Percentiles rank a stretch among this genome's conserved stretches.
Conservation (phyloP, 2,113 vertebrate species). For the Apeltes quadracus region DNA sequence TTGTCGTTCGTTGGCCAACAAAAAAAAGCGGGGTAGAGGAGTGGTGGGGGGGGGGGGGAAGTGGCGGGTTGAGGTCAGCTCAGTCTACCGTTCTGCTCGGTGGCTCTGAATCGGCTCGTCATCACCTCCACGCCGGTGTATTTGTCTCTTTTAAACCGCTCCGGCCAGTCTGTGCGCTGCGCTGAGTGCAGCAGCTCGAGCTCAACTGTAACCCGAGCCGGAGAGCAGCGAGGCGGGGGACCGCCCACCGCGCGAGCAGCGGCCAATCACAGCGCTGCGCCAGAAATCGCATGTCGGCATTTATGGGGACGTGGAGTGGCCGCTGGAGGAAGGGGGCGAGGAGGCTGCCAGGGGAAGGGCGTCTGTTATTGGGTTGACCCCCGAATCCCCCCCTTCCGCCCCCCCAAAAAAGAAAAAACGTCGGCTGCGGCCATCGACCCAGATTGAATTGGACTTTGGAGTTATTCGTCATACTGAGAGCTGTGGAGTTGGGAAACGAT, state of each 20-base stretch:
- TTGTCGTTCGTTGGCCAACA: slow-evolving; percentile 1
- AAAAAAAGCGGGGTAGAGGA: neutral
- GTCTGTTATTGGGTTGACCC: slow-evolving; percentile 58
- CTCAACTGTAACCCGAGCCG: slow-evolving; percentile 76
- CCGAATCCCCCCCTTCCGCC: slow-evolving; percentile 19
- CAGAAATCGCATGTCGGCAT: slow-evolving; percentile 68
- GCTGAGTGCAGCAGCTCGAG: slow-evolving; percentile 65
- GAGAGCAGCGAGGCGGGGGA: slow-evolving; percentile 34
- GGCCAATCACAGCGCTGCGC: slow-evolving; percentile 76
- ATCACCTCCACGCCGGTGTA: slow-evolving; percentile 46
- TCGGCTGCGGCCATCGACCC: slow-evolving; percentile 56
- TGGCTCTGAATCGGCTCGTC: slow-evolving; percentile 45
- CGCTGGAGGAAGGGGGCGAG: neutral
- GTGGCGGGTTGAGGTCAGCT: slow-evolving; percentile 27
- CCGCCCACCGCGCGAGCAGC: slow-evolving; percentile 57
- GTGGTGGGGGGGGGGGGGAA: slow-evolving; percentile 8
- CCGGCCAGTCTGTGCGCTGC: slow-evolving; percentile 45
- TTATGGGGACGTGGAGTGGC: slow-evolving; percentile 63
- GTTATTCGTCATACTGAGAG: slow-evolving; percentile 63
- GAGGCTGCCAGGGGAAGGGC: neutral
- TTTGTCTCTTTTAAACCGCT: neutral
- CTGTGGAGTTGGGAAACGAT: slow-evolving; percentile 12
- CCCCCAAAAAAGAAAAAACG: neutral
- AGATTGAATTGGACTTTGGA: slow-evolving; percentile 72
- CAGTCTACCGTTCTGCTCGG: slow-evolving; percentile 22